A percentile compares a stretch with the other conserved stretches of the same genome.
These are phyloP conservation scores for Myiopsitta monachus DNA, from an alignment of 2,113 vertebrate species.

Conservation along the genomic window DNA sequence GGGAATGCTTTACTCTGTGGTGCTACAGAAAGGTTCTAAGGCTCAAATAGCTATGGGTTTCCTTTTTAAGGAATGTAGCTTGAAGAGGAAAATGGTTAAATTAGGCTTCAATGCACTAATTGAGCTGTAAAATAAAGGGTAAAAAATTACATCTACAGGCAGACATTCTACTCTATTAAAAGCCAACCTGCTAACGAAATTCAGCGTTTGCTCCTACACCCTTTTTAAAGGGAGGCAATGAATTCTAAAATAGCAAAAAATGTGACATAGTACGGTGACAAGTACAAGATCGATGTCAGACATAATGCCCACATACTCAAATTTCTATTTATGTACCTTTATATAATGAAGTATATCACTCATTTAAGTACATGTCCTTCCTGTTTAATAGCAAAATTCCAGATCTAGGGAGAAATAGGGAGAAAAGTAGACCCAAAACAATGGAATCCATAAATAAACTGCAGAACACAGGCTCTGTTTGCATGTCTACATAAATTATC, in stretches of 20 bases:
- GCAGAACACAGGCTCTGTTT: background rate
- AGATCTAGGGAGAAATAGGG: background rate
- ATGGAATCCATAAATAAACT: background rate
- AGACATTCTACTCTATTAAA: slow-evolving; percentile 35
- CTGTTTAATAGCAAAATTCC: background rate
- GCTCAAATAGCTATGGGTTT: background rate
- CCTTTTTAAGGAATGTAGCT: background rate
- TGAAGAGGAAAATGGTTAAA: background rate
- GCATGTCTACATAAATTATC: background rate
- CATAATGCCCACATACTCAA: background rate
- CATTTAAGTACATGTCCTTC: background rate
- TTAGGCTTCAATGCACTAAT: background rate
- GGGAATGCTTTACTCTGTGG: background rate
- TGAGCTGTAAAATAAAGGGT: background rate
- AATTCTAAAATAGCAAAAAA: slow-evolving; percentile 44
- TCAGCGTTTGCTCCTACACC: slow-evolving; percentile 43
- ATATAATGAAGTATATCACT: background rate
- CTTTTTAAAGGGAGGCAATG: slow-evolving; percentile 10
- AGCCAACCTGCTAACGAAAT: slow-evolving; percentile 31
- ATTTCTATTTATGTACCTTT: slow-evolving; percentile 25
- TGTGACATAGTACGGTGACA: slow-evolving; percentile 42
- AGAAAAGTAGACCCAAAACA: background rate
- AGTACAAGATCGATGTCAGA: slow-evolving; percentile 53
- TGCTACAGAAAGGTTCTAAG: background rate
- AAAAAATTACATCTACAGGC: background rate